Evolutionary conservation across 2,888 invertebrate species (phyloP).

Genomic region (Leptinotarsa haldemani): DNA sequence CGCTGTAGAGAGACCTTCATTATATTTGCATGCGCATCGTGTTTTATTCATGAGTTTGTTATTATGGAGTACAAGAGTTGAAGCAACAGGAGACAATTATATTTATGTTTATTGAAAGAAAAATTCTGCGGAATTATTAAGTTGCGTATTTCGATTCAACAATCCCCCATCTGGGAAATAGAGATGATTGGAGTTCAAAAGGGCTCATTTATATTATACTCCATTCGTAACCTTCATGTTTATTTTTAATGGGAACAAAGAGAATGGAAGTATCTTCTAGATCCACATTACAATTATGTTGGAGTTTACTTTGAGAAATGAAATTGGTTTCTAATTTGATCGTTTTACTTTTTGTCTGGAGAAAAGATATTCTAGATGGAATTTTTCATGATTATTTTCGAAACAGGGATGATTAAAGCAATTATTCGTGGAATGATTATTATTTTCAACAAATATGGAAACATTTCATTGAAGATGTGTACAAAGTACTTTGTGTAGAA

Average conservation of each 20-base stretch:
- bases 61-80: slow-evolving; percentile 22
- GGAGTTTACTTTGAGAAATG: background rate
- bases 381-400: too few relatives aligned
- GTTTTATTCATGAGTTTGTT: slow-evolving; percentile 37
- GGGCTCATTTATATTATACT: background rate
- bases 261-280: background rate
- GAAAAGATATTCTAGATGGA: too few relatives aligned
- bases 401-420: too few relatives aligned
- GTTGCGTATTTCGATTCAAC: background rate
- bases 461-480: too few relatives aligned
- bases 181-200: background rate
- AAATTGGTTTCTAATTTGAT: background rate
- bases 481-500: too few relatives aligned
- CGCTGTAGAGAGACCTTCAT: slow-evolving; percentile 28
- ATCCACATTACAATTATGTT: background rate
- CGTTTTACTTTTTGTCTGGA: too few relatives aligned
- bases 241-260: background rate
- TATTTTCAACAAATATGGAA: too few relatives aligned
- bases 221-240: background rate
- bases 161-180: slow-evolving; percentile 5
- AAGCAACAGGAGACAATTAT: slow-evolving; percentile 25
- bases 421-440: too few relatives aligned
- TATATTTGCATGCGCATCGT: slow-evolving; percentile 35
- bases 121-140: background rate
- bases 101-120: background rate